Base-by-base conservation (phyloP, 2,113 vertebrate genomes). In the Corynorhinus townsendii region DNA sequence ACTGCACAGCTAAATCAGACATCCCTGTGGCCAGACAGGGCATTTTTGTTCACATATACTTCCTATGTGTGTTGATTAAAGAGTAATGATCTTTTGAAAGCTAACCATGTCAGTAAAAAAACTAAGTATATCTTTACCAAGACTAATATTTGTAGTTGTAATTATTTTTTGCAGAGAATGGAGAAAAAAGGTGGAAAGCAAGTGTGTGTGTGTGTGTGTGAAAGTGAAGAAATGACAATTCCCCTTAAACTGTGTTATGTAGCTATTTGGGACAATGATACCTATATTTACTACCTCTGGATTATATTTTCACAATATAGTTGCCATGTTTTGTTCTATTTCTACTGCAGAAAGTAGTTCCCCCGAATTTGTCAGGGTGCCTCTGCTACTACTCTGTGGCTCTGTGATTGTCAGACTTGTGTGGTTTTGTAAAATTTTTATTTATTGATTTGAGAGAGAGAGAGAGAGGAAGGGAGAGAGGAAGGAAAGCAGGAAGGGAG, bases 151-250 rank as follows among this genome's bases (percentile, higher is more conserved):
- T 86, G 17, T 86, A 91, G 16, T 40, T 89, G 33, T 86, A 16
- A 87, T 83, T 72, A 84, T 11, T 43, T 93, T 89, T 75, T 86
- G n/a, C 30, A 86, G 64, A 87, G 17, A 83, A 90, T 12, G 43
- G 26, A 62, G 72, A 84, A 82, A 83, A 84, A 94, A 72, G 71
- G 62, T 80, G 5, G 43, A 79, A 96, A 87, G 49, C 12, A 66
- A 64, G 20, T 38, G 28, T 54, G 19, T 85, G 19, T 45, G 28
- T 56, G 54, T 56, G 52, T 8, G 19, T 56, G 22, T 26, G 54
- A 62, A 66, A 86, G 52, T 72, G 33, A 96, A 86, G 26, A 93
- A 89, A 89, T 54, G n/a, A 72, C 30, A 82, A 24, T 94, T 86
- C 12, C 8, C 4, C 12, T 84, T 90, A 75, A 89, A 86, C 30